A percentile compares a stretch with the other conserved stretches of the same genome.
These are phyloP conservation scores for Oikopleura albicans DNA, from an alignment of 23 tunicate species.

Conservation along the genomic window DNA sequence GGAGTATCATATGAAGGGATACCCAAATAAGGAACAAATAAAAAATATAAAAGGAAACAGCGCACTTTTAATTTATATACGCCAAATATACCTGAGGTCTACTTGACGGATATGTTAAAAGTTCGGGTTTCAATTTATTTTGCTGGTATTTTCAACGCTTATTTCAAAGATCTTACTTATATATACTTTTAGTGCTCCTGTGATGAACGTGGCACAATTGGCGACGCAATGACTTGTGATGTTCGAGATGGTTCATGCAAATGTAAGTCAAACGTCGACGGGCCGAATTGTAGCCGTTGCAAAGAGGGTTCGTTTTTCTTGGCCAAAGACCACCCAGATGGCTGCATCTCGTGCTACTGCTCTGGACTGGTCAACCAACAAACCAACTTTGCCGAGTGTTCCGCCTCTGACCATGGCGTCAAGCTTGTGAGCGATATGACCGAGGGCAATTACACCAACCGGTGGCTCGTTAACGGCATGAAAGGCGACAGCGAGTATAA, in stretches of 20 bases:
- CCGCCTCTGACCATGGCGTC: neutral
- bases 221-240: conserved; percentile 38
- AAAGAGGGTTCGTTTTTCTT: conserved; percentile 26
- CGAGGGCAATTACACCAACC: neutral
- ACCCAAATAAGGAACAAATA: no score
- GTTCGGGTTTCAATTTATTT: no score
- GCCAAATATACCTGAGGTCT: no score
- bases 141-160: no score
- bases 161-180: no score
- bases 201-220: conserved; percentile 40
- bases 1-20: no score
- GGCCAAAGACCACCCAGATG: neutral
- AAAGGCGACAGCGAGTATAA: neutral
- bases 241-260: conserved; percentile 43
- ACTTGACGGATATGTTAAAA: no score
- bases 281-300: conserved; percentile 65
- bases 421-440: neutral
- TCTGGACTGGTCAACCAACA: neutral
- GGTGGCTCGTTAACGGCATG: conserved; percentile 1
- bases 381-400: neutral
- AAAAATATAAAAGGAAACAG: no score
- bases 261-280: conserved; percentile 90
- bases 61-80: no score
- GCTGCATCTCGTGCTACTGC: conserved; percentile 15
- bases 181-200: conserved; percentile 67